phyloP scores from a whole-genome alignment of 30 jellyfish, hydroid and myxozoan genomes.

The Aurelia coerulea region DNA sequence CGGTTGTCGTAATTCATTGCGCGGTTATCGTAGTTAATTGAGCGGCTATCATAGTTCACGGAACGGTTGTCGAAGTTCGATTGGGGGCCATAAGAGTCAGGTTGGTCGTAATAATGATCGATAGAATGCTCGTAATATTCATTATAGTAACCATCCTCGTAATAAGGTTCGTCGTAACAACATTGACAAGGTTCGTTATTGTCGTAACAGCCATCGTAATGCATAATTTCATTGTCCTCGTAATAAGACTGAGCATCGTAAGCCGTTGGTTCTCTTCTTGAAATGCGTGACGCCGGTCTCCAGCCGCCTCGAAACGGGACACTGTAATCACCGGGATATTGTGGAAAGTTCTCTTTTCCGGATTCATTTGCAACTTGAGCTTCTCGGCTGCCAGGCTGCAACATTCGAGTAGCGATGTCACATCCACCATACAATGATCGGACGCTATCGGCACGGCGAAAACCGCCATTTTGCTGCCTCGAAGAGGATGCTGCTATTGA shows the following conservation, averaged over 20 bases:
- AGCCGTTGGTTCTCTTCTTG: conserved; percentile 47
- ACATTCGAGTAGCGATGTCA: conserved; percentile 66
- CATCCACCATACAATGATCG: conserved; percentile 67
- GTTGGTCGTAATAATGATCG: conserved; percentile 34
- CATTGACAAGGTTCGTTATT: conserved; percentile 52
- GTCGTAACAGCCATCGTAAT: conserved; percentile 50
- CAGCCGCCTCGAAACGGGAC: conserved; percentile 65
- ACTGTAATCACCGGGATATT: neutral
- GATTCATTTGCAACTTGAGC: neutral
- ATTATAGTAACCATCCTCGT: conserved; percentile 33
- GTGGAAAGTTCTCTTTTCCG: neutral
- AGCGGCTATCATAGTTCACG: neutral
- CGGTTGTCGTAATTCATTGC: neutral
- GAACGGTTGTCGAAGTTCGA: conserved; percentile 16
- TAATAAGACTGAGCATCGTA: conserved; percentile 43
- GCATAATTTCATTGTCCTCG: conserved; percentile 25
- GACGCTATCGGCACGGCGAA: conserved; percentile 73
- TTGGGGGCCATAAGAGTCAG: conserved; percentile 30
- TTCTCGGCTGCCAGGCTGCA: conserved; percentile 5
- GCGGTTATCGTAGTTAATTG: conserved; percentile 3
- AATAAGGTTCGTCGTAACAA: conserved; percentile 42
- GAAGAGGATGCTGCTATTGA: conserved; percentile 47
- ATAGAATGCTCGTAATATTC: conserved; percentile 44
- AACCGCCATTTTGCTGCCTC: conserved; percentile 38
- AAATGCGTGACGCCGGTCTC: conserved; percentile 65